Conservation (phyloP, 2,888 invertebrate genomes). For the Pardosa pseudoannulata region DNA sequence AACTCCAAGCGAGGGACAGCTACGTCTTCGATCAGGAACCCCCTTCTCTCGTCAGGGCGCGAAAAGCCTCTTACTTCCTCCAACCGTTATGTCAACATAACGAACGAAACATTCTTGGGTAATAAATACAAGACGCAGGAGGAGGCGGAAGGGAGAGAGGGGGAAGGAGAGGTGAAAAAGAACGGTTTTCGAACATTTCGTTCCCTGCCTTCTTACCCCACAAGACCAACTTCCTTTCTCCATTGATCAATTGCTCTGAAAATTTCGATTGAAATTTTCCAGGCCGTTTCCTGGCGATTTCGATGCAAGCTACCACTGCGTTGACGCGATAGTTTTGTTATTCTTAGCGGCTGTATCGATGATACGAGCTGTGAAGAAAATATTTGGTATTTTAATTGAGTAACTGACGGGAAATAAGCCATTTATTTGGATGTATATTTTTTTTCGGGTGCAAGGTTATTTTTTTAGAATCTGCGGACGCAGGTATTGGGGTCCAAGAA, state of each 20-base stretch:
- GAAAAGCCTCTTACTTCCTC: not conserved
- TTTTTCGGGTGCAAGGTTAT: too few relatives aligned
- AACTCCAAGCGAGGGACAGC: not conserved
- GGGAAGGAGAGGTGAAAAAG: not conserved
- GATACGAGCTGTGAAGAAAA: not conserved
- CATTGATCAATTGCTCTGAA: constrained; percentile 8
- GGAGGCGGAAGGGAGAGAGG: too few relatives aligned
- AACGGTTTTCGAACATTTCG: not conserved
- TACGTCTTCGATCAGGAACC: not conserved
- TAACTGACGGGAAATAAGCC: not conserved
- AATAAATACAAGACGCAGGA: constrained; percentile 1
- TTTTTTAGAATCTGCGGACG: too few relatives aligned
- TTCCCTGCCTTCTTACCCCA: not conserved
- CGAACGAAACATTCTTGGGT: constrained; percentile 5
- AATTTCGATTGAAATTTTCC: not conserved
- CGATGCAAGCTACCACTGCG: not conserved
- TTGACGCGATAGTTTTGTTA: not conserved
- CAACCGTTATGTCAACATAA: constrained; percentile 17
- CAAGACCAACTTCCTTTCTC: not conserved
- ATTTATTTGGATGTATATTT: not conserved
- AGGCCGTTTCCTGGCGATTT: not conserved
- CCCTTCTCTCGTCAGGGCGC: not conserved
- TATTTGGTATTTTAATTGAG: constrained; percentile 8
- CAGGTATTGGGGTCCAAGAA: too few relatives aligned
- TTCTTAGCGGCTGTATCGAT: too few relatives aligned